These are phyloP conservation scores for Podotricha telesiphe DNA, from an alignment of 2,888 invertebrate genomes.

Conservation along the genomic window DNA sequence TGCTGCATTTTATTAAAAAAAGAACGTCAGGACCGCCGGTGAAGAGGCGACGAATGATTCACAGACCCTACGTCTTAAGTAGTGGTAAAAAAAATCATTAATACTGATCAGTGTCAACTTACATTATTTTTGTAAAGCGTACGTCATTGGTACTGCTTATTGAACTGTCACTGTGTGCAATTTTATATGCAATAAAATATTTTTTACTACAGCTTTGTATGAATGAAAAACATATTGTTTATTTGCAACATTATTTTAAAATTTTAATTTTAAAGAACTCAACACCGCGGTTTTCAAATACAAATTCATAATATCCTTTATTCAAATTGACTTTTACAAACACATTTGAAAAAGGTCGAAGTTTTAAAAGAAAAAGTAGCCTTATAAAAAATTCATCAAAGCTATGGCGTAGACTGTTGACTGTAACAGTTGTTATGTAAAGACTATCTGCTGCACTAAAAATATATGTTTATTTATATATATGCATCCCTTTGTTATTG, in stretches of 20 bases:
- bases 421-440: not conserved
- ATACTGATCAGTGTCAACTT: constrained; percentile 17
- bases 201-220: not conserved
- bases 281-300: too few species aligned
- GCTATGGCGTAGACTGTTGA: not conserved
- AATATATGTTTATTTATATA: not conserved
- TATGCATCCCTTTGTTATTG: too few species aligned
- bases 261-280: too few species aligned
- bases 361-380: constrained; percentile 1
- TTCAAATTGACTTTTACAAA: too few species aligned
- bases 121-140: not conserved
- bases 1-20: too few species aligned
- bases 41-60: not conserved
- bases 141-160: not conserved
- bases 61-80: not conserved
- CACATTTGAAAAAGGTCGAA: not conserved
- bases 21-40: not conserved
- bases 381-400: constrained; percentile 2
- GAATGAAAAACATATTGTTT: not conserved
- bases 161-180: not conserved
- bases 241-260: too few species aligned
- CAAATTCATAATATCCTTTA: too few species aligned
- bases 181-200: not conserved
- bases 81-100: constrained; percentile 12
- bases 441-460: not conserved